Evolutionary conservation across 2,113 vertebrate genomes (phyloP), one percentile per base, ranked within the genome.

Genomic region (Sebastes fasciatus): DNA sequence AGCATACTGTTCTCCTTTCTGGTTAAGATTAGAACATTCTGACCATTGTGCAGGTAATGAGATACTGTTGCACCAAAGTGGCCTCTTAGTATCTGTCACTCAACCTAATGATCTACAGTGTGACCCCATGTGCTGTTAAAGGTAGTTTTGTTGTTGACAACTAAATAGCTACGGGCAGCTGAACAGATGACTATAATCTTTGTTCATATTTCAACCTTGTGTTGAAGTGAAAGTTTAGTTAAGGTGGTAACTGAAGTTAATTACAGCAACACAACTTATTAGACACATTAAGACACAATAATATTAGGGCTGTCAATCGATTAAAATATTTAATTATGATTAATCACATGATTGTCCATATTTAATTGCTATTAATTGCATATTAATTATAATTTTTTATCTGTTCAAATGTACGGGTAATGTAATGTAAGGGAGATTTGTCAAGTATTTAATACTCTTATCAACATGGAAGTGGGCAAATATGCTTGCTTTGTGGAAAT

Each of bases 41-140:
- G 8, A 19, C 68, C 23, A 68, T 80, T 74, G 51, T 57, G 17
- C 58, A 74, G 70, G 75, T 86, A 77, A 82, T 23, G 54, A 74
- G 68, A 75, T 16, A 54, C 48, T 52, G 7, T 10, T 21, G 57
- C 52, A 71, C 65, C 48, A 26, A 68, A 54, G 70, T 48, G 60
- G 19, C 52, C 42, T 78, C 42, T 66, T 55, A 61, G 52, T 52
- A 23, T 19, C 6, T 68, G 79, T 77, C 71, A 83, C 60, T 88
- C 62, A 80, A 60, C 21, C 16, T 65, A 46, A 79, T 11, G 4
- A 64, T 66, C 45, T 55, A 42, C n/a, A 42, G 13, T 52, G 60
- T 21, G 17, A 45, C 43, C 4, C 0, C 8, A 8, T 26, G 17
- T 19, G 34, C 54, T 64, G 42, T 42, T 48, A 7, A 17, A 77